Evolutionary conservation across 2,797 vertebrate species (phyloP), one percentile per base, ranked within the genome.

Genomic region (Argya squamiceps): DNA sequence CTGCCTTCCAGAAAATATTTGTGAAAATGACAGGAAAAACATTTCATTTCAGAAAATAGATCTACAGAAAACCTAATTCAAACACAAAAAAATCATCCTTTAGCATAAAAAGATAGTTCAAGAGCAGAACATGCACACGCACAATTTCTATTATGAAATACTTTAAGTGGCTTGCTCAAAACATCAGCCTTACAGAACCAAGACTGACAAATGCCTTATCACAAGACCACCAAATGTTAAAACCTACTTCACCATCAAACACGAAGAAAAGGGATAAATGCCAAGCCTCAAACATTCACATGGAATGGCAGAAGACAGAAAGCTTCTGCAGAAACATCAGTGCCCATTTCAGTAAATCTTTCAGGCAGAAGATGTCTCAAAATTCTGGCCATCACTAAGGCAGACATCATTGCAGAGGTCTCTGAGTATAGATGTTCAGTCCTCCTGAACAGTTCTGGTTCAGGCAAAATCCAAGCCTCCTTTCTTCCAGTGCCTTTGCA

Each of bases 11-110:
- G 59, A 84, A 92, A 58, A 11, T 10, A 32, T 37, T 63, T 75
- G n/a, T 80, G 68, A 86, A 91, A 93, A 94, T 22, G 24, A 63
- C 32, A 92, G 37, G 39, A 41, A 62, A 85, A 94, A 21, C 4
- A 15, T 36, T 55, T 71, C 20, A 41, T 84, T 92, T 77, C 65
- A 84, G 50, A 63, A 47, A 18, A 43, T 16, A 82, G 5, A 62
- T 44, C 27, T 65, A 62, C 41, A 39, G 12, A 73, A 22, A 82
- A 84, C 20, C 29, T 14, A 78, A 78, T 41, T 62, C 29, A 63
- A 93, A 75, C 21, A 75, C 9, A 4, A 58, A 29, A 37, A 34
- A 67, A 15, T 92, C 58, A 41, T 2, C 12, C 39, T 75, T 70
- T 5, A 75, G 22, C 65, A 55, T 11, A 80, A 10, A n/a, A 65